Evolutionary conservation across 1,140 invertebrate species (phyloP).

Genomic region (Orussus abietinus): DNA sequence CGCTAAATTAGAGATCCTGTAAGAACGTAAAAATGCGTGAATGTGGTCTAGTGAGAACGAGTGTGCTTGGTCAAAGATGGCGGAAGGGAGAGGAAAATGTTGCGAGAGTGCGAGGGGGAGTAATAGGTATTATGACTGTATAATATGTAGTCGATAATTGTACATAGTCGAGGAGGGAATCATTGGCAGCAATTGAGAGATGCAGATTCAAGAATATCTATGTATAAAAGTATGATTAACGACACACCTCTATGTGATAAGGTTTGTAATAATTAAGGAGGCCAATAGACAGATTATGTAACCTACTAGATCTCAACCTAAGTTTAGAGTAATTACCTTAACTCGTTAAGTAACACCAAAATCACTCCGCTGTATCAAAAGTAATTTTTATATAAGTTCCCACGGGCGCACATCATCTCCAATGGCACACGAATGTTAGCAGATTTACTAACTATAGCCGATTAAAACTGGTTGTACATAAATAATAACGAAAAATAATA

Average conservation of each 20-base stretch:
- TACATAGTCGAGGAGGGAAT: slow-evolving; percentile 40
- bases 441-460: slow-evolving; percentile 37
- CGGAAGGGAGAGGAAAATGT: slow-evolving; percentile 5
- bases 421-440: slow-evolving; percentile 43
- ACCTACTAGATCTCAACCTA: slow-evolving; percentile 51
- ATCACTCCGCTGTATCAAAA: slow-evolving; percentile 46
- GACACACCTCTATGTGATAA: slow-evolving; percentile 44
- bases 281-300: slow-evolving; percentile 42
- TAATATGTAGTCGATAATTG: slow-evolving; percentile 47
- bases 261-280: slow-evolving; percentile 44
- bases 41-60: not conserved
- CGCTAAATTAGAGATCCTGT: slow-evolving; percentile 2
- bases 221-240: slow-evolving; percentile 35
- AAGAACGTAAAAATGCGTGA: not conserved
- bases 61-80: not conserved
- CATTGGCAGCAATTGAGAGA: slow-evolving; percentile 36
- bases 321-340: slow-evolving; percentile 37
- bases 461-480: slow-evolving; percentile 47
- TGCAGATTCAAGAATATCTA: slow-evolving; percentile 36
- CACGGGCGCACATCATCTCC: slow-evolving; percentile 47
- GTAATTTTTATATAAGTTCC: slow-evolving; percentile 52
- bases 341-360: slow-evolving; percentile 51
- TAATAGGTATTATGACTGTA: slow-evolving; percentile 44
- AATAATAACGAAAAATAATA: slow-evolving; percentile 46
- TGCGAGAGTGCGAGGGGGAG: slow-evolving; percentile 26